Percentiles rank a stretch among this genome's conserved stretches.
Evolutionary conservation across 1,140 invertebrate species (phyloP).

Genomic region (Heterodera schachtii): DNA sequence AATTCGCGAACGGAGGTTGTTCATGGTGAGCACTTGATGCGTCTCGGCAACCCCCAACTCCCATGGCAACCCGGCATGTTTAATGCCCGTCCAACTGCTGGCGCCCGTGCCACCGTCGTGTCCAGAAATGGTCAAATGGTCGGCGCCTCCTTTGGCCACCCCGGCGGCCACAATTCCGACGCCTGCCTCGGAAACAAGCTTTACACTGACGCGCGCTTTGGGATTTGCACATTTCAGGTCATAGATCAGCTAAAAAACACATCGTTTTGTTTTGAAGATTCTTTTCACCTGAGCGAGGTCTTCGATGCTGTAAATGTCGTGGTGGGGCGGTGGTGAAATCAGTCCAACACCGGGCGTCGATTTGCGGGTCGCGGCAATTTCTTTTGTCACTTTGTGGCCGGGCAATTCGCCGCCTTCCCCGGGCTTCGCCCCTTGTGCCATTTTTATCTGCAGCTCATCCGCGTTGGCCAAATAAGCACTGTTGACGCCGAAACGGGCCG

Average conservation of each 20-base stretch:
- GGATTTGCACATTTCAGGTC: conserved; percentile 98
- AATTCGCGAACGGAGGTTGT: conserved; percentile 89
- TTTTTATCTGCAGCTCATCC: conserved; percentile 94
- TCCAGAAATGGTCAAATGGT: conserved; percentile 96
- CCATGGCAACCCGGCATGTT: conserved; percentile 88
- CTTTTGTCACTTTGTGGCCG: conserved; percentile 84
- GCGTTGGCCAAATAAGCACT: conserved; percentile 91
- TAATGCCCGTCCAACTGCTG: conserved; percentile 48
- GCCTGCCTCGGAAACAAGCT: conserved; percentile 95
- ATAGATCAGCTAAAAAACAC: conserved; percentile 78
- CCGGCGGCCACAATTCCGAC: conserved; percentile 96
- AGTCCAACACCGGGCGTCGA: conserved; percentile 95
- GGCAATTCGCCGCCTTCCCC: conserved; percentile 92
- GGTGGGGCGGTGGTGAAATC: conserved; percentile 96
- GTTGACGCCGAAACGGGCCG: conserved; percentile 95
- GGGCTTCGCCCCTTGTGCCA: conserved; percentile 97
- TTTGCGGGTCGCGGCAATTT: conserved; percentile 90
- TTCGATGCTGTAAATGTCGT: conserved; percentile 99
- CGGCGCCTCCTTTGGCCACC: conserved; percentile 96
- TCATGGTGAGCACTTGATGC: conserved; percentile 89
- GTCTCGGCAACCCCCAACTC: conserved; percentile 95
- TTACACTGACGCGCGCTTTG: conserved; percentile 89
- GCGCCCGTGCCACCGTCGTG: conserved; percentile 98
- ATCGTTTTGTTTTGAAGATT: conserved; percentile 43
- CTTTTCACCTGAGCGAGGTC: conserved; percentile 80